Base-by-base conservation (phyloP, 2,113 vertebrate species). In the Amphilophus citrinellus region DNA sequence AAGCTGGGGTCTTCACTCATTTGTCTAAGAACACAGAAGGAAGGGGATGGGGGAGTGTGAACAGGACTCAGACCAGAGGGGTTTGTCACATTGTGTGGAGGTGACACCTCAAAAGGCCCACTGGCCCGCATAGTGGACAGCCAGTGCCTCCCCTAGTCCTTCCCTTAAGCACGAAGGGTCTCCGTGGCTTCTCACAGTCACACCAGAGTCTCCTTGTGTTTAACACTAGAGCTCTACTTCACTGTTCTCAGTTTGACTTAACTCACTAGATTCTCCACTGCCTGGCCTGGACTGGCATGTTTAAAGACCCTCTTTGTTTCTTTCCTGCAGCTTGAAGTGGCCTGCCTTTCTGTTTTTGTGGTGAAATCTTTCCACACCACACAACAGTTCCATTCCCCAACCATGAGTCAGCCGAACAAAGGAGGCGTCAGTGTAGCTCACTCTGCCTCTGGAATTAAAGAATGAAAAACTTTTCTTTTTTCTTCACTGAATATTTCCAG, bases 391-490 rank as follows among this genome's bases (percentile, higher is more conserved):
- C 94, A 95, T 95, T 95, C 94, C 91, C 84, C 82, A 85, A 81
- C 76, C 88, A 93, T 95, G 93, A 95, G 93, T 95, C 94, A 95
- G 89, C 66, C 84, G 62, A 90, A 95, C 92, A 94, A 95, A 95
- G 93, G 88, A 89, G 83, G 84, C 92, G 86, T 94, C 93, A 94
- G 94, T 93, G 84, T 60, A 61, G 39, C 91, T 87, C 82, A 80
- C 83, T 79, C 56, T 42, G 88, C 82, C 66, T 90, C 71, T 85
- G 73, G 84, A 90, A 92, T 87, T 80, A 78, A 85, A 89, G 77
- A 91, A 92, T 89, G 66, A 86, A 91, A 89, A 92, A 90, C 60
- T 61, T 83, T 85, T 77, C 6, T 73, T 57, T 82, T 79, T 76
- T 80, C 61, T 78, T 79, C 63, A 65, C 79, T 57, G 57, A 87